Base-by-base conservation (phyloP, 1,140 invertebrate species). In the Rhizoglyphus robini region DNA sequence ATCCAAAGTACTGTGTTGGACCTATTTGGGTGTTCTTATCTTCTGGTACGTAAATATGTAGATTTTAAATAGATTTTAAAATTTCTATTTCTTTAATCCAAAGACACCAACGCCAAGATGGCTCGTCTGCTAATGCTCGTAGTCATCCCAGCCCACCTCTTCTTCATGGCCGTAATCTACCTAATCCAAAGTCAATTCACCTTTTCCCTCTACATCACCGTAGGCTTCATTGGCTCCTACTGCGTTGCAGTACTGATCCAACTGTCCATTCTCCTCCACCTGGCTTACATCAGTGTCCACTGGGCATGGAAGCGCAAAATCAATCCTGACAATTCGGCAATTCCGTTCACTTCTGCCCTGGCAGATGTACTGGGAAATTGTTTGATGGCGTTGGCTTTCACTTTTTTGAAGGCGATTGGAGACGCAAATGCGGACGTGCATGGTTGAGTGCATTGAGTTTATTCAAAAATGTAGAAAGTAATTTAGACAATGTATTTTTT, bases 281-380 rank as follows among this genome's bases (percentile, higher is more conserved):
- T 80, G 5, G 79, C 79, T 36, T 78, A 80, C 69, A 79, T 77
- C 73, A 73, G 82, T 65, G 79, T 81, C 1, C 75, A 79, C 66
- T 73, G 74, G 36, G 73, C 78, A 18, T 80, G 79, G 79, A 69
- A 69, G 18, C 60, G 68, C 11, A 75, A 77, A 4, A 74, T 79
- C n/a, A 80, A 81, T 69, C 80, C 80, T 1, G 80, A 81, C 69
- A 80, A 80, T 67, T 69, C 72, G 20, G 73, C 72, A 11, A 75
- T 97, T 68, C 82, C 94, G 1, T 95, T 94, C 76, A 80, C 96
- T 51, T 97, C 94, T 2, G 89, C 93, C 1, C 72, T 96, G 0
- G 94, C 93, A 20, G 94, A 98, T 77, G 81, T 98, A 2, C 78
- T 93, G 0, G 94, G 94, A 20, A 92, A 91, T 2, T 81, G 84